Conservation (phyloP, 2,797 vertebrate species). For the Decapterus maruadsi region DNA sequence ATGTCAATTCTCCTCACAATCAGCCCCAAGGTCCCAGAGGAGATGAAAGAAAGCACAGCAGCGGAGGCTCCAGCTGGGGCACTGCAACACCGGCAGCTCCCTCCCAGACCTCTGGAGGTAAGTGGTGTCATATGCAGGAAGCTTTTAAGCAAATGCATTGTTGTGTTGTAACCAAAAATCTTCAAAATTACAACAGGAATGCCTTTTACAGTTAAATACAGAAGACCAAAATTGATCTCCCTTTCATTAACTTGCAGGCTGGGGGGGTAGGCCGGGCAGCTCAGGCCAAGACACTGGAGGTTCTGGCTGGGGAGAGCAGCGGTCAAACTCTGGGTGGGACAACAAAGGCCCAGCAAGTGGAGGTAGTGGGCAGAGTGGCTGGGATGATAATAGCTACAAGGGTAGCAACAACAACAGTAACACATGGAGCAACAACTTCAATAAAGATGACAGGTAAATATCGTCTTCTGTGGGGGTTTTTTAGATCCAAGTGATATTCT, state of each 20-base stretch:
- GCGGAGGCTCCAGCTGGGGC: conserved; percentile 91
- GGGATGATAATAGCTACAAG: conserved; percentile 91
- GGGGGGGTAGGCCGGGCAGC: conserved; percentile 87
- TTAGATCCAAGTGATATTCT: neutral
- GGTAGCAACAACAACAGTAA: conserved; percentile 77
- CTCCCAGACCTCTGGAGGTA: conserved; percentile 89
- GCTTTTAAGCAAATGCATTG: neutral
- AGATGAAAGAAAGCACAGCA: conserved; percentile 89
- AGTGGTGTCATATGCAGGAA: neutral
- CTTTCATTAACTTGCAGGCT: conserved; percentile 72
- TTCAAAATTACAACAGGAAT: neutral
- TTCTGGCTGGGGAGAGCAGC: conserved; percentile 92
- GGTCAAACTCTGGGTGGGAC: conserved; percentile 91
- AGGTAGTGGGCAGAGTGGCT: conserved; percentile 88
- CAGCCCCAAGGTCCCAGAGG: conserved; percentile 75
- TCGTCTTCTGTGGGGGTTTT: neutral
- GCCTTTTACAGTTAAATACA: neutral
- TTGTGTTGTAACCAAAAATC: neutral
- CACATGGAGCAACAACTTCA: conserved; percentile 89
- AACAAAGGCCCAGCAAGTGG: conserved; percentile 85
- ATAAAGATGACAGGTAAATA: conserved; percentile 90
- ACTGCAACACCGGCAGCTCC: conserved; percentile 76
- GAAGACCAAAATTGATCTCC: neutral
- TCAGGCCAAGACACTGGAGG: conserved; percentile 88
- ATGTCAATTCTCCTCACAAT: conserved; percentile 85